Evolutionary conservation across 2,888 invertebrate species (phyloP).

Genomic region (Microplitis manilae): DNA sequence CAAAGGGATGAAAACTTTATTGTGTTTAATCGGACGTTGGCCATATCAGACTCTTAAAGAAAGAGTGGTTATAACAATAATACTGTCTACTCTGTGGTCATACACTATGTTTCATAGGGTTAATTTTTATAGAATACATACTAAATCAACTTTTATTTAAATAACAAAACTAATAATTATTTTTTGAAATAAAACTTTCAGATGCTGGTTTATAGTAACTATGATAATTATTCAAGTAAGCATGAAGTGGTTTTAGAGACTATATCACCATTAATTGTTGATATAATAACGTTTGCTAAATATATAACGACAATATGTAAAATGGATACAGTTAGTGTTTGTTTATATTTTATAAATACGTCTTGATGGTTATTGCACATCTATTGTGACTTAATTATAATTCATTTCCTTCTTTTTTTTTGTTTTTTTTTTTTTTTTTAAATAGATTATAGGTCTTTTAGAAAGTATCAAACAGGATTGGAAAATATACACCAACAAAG

Average conservation of each 20-base stretch:
- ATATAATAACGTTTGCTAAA: background rate
- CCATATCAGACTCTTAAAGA: background rate
- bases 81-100: background rate
- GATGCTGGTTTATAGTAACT: background rate
- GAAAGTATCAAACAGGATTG: conserved; percentile 23
- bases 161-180: background rate
- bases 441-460: conserved; percentile 10
- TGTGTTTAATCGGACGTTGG: background rate
- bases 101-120: background rate
- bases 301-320: background rate
- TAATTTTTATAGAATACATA: background rate
- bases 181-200: background rate
- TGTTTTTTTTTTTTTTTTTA: too few relatives aligned
- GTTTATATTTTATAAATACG: too few relatives aligned
- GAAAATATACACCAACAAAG: conserved; percentile 3
- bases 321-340: background rate
- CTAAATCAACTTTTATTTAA: background rate
- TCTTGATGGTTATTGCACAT: too few relatives aligned
- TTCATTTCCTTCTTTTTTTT: background rate
- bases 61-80: background rate
- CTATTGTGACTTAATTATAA: background rate
- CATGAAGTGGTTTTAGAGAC: background rate
- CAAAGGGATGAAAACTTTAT: background rate
- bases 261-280: background rate
- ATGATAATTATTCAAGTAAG: background rate